Evolutionary conservation across 2,113 vertebrate genomes (phyloP), one percentile per base, ranked within the genome.

Genomic region (Lasiurus borealis): DNA sequence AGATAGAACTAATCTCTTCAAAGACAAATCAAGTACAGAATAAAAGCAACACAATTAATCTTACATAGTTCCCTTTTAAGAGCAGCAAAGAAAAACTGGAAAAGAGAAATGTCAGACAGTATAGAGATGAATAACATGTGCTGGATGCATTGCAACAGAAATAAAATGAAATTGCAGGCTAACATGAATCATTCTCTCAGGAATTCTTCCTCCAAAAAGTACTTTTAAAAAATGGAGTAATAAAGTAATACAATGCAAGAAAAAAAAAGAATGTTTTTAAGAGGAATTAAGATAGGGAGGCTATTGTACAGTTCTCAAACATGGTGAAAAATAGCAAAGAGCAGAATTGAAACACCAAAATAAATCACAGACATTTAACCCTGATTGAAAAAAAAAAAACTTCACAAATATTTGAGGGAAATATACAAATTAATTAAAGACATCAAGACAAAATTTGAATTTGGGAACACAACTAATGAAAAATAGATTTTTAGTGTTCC

Each of bases 61-160:
- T 36, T 78, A 34, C 72, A 77, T 27, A 82, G 23, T 78, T 82
- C 25, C 16, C 88, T 81, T 83, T 54, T 18, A 91, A 90, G 21
- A 50, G 34, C 57, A 91, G 46, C 57, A 83, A 40, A 88, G 57
- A 75, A 85, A 76, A 10, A 52, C 54, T 16, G 62, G 27, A 8
- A 92, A 91, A 85, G 29, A 21, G 5, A 93, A 95, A 94, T 89
- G 78, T 85, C 83, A 96, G 12, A 76, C 36, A 62, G n/a, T 69
- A 66, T 14, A 44, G 34, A 94, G 40, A 85, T 62, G 91, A 88
- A 92, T 73, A 81, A 84, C 40, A 85, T 77, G 8, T 88, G 18
- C 89, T 78, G 31, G 50, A 75, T 85, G n/a, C 34, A 62, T 69
- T 93, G 75, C 66, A 92, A 92, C 36, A 85, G 68, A 76, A 81